Evolutionary conservation across 2,888 invertebrate genomes (phyloP).

Genomic region (Nemotelus pantherinus): DNA sequence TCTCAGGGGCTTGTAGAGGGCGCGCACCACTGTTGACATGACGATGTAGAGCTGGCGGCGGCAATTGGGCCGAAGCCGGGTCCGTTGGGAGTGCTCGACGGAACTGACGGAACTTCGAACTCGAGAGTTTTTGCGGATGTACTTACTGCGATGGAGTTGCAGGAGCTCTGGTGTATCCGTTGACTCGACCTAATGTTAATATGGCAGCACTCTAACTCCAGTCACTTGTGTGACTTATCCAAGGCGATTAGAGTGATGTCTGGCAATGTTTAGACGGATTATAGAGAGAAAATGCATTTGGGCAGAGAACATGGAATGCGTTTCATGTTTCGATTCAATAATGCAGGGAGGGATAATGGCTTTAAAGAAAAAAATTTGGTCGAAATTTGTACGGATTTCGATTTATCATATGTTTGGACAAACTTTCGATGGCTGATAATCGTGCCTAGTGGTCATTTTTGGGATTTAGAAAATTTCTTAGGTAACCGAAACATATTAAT

Average conservation of each 20-base stretch:
- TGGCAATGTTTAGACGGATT: neutral
- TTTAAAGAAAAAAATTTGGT: no score
- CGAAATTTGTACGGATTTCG: no score
- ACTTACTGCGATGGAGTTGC: neutral
- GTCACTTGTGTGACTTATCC: slow-evolving; percentile 9
- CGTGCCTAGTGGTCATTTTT: no score
- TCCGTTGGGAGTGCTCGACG: neutral
- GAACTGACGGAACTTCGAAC: neutral
- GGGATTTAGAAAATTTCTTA: no score
- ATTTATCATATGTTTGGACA: no score
- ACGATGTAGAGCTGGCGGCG: neutral
- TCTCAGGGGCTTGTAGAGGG: slow-evolving; percentile 15
- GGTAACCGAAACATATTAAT: no score
- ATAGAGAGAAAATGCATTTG: no score
- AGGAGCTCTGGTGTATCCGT: neutral
- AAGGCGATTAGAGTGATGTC: slow-evolving; percentile 9
- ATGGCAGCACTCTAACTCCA: neutral
- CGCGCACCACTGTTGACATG: slow-evolving; percentile 19
- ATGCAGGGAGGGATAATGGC: no score
- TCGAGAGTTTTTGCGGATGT: slow-evolving; percentile 16
- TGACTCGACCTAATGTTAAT: slow-evolving; percentile 2
- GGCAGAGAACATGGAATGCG: no score
- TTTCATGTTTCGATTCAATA: no score
- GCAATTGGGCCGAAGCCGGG: neutral
- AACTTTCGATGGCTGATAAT: no score